A percentile compares a stretch with the other conserved stretches of the same genome.
phyloP scores from a whole-genome alignment of 2,113 vertebrate species.

The Rhynchopsitta pachyrhyncha region DNA sequence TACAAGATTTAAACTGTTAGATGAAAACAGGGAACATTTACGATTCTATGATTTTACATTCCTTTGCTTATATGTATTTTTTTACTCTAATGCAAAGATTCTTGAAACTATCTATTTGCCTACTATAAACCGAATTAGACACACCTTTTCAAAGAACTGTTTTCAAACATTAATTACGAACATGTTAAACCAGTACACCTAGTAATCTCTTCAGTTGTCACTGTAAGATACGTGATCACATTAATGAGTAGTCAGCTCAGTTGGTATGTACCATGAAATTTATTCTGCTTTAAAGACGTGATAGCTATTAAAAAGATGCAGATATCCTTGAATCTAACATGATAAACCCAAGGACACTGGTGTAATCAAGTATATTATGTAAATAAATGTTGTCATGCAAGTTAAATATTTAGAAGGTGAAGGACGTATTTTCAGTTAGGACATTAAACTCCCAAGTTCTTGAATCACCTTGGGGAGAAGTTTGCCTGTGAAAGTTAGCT shows the following conservation, averaged over 20 bases:
- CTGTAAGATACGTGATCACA: fast-evolving
- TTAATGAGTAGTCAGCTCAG: background rate
- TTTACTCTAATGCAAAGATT: background rate
- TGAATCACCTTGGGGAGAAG: background rate
- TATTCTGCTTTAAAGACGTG: background rate
- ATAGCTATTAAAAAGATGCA: background rate
- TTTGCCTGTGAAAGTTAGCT: background rate
- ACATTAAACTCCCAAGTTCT: background rate
- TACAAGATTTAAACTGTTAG: background rate
- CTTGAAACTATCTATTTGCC: background rate
- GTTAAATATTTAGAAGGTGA: constrained; percentile 18
- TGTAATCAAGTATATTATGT: constrained; percentile 11
- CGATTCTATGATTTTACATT: background rate
- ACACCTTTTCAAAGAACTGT: background rate
- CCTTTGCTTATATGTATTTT: background rate
- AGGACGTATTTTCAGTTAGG: background rate
- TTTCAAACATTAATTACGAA: background rate
- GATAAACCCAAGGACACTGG: background rate
- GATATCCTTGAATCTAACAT: background rate
- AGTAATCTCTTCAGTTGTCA: background rate
- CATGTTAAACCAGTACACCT: background rate
- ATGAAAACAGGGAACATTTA: background rate
- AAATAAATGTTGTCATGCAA: background rate
- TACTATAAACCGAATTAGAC: background rate
- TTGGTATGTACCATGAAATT: background rate